A percentile compares a stretch with the other conserved stretches of the same genome.
phyloP scores from a whole-genome alignment of 2,797 vertebrate species.

The Nothura maculosa region DNA sequence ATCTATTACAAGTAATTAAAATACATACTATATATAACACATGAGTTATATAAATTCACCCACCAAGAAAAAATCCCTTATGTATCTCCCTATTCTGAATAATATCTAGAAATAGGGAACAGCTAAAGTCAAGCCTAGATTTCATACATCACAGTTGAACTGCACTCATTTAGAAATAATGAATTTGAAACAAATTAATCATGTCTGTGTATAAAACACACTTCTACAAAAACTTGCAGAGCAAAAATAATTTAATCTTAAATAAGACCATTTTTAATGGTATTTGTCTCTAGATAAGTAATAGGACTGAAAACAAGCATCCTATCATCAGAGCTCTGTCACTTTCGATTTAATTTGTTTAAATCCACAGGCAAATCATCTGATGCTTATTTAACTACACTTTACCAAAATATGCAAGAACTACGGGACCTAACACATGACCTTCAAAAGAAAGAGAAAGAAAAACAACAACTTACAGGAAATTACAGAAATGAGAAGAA shows the following conservation, averaged over 20 bases:
- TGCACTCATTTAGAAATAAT: background rate
- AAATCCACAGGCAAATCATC: background rate
- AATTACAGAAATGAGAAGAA: background rate
- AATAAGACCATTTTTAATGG: background rate
- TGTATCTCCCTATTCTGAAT: background rate
- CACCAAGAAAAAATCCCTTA: background rate
- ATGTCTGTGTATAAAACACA: background rate
- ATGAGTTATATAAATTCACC: background rate
- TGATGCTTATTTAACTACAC: background rate
- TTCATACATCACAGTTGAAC: background rate
- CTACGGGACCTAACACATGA: background rate
- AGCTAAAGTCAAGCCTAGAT: background rate
- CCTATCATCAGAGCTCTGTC: background rate
- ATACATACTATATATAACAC: no score
- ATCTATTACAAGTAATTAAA: no score
- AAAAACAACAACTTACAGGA: slow-evolving; percentile 14
- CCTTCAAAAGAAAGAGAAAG: background rate
- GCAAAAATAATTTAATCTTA: background rate
- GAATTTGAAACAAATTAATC: background rate
- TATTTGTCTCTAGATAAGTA: background rate
- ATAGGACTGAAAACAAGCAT: background rate
- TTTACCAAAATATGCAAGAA: background rate
- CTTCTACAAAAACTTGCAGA: background rate
- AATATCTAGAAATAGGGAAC: background rate
- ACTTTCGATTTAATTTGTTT: background rate